phyloP scores from a whole-genome alignment of 2,888 invertebrate species.

The Trachelus iudaicus region DNA sequence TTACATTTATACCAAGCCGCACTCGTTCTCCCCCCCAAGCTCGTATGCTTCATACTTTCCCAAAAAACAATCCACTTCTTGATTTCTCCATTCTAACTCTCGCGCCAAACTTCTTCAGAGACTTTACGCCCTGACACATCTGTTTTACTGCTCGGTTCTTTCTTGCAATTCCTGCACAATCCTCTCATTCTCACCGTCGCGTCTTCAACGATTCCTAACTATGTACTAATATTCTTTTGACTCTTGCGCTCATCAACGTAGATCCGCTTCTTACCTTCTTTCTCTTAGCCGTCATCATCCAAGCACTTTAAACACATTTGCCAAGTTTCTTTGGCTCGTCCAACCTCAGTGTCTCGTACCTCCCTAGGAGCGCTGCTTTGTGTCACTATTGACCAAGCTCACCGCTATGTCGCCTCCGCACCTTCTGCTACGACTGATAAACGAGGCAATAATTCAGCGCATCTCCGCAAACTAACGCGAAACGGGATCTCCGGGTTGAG shows the following conservation, averaged over 20 bases:
- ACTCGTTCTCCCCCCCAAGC: not conserved
- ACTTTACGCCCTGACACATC: not conserved
- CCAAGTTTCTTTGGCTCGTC: not conserved
- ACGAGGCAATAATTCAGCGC: conserved; percentile 34
- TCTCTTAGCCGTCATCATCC: not conserved
- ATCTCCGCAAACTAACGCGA: conserved; percentile 38
- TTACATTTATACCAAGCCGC: conserved; percentile 7
- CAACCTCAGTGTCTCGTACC: not conserved
- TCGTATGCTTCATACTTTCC: not conserved
- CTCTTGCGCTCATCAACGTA: not conserved
- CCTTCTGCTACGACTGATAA: conserved; percentile 7
- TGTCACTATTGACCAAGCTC: not conserved
- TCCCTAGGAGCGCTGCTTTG: not conserved
- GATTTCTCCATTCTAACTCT: not conserved
- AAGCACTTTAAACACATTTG: not conserved
- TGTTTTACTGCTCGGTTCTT: not conserved
- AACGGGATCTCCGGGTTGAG: conserved; percentile 4
- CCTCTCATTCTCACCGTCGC: not conserved
- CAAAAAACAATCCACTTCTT: not conserved
- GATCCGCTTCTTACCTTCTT: not conserved
- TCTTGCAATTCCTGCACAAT: not conserved
- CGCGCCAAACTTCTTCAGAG: not conserved
- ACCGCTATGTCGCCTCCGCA: not conserved
- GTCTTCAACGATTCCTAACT: not conserved
- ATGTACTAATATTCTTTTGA: not conserved